Percentiles rank a stretch among this genome's conserved stretches.
Evolutionary conservation across 2,113 vertebrate species (phyloP).

Genomic region (Oncorhynchus kisutch): DNA sequence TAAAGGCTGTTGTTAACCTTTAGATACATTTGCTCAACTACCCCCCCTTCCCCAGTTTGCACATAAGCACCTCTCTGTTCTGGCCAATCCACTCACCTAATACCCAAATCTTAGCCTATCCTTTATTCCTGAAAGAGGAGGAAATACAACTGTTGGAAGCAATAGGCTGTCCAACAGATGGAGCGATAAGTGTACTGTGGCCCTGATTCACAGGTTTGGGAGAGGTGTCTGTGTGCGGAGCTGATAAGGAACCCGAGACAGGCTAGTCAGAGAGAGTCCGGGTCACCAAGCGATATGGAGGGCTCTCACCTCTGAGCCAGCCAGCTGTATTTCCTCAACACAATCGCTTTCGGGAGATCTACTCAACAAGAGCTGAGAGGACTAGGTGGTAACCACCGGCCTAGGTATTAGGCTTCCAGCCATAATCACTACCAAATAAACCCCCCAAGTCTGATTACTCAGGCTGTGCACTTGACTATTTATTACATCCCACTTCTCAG

Average conservation of each 20-base stretch:
- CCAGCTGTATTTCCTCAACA: constrained; percentile 24
- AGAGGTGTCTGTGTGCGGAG: constrained; percentile 22
- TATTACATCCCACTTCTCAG: not conserved
- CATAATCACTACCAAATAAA: not conserved
- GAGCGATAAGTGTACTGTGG: constrained; percentile 21
- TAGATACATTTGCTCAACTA: too few species aligned
- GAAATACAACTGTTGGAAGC: not conserved
- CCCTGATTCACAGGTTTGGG: not conserved
- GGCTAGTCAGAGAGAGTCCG: constrained; percentile 25
- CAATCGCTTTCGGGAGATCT: constrained; percentile 44
- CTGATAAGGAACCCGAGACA: constrained; percentile 32
- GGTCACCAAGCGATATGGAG: constrained; percentile 31
- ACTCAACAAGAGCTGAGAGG: constrained; percentile 26
- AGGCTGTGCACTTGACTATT: not conserved
- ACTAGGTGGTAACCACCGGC: not conserved
- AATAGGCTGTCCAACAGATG: constrained; percentile 17
- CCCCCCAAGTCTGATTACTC: not conserved
- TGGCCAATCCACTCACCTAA: constrained; percentile 17
- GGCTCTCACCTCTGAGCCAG: constrained; percentile 27
- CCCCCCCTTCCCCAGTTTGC: too few species aligned
- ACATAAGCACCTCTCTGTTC: not conserved
- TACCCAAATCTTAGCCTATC: constrained; percentile 10
- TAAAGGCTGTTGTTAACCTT: too few species aligned
- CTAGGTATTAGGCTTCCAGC: not conserved
- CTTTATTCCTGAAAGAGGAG: constrained; percentile 18